Base-by-base conservation (phyloP, 2,113 vertebrate species). In the Zingel zingel region DNA sequence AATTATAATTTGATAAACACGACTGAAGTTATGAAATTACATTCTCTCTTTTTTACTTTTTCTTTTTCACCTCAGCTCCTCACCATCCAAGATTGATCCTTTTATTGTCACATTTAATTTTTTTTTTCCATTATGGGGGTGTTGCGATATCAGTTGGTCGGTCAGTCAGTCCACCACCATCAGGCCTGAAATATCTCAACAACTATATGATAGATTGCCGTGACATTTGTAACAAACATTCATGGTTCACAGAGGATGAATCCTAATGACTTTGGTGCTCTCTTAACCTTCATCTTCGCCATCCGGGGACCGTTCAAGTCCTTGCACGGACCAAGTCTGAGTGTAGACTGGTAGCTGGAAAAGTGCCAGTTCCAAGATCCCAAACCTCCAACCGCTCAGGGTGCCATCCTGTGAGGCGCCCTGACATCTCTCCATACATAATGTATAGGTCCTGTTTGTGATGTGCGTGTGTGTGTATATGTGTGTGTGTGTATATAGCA, bases 1-100 rank as follows among this genome's bases (percentile, higher is more conserved):
- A 59, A 21, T 70, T n/a, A 25, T 21, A 36, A 80, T 63, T 53
- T 62, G 16, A 58, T 57, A n/a, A 72, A 51, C 36, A 19, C 4
- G 0, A 51, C 36, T 15, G 11, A 59, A 72, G 48, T 66, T 54
- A 25, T 61, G 12, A 54, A 79, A 65, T 58, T 13, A 56, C 21
- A 14, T 8, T 33, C 4, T 50, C 19, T 19, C 4, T 2, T 18
- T 56, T 67, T 13, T 45, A 36, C 30, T 27, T 16, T 15, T 25
- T 58, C 23, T 59, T 9, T 65, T 19, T 6, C 19, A 45, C 25
- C 25, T 25, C 11, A 14, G 36, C 27, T 48, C 16, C 30, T 51
- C 77, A 50, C 9, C 19, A 2, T 43, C 3, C 2, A 45, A 8
- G 3, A 47, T 62, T 3, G 1, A 66, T 33, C 67, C 25, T 47